Evolutionary conservation across 2,113 vertebrate genomes (phyloP), one percentile per base, ranked within the genome.

Genomic region (Ciconia maguari): DNA sequence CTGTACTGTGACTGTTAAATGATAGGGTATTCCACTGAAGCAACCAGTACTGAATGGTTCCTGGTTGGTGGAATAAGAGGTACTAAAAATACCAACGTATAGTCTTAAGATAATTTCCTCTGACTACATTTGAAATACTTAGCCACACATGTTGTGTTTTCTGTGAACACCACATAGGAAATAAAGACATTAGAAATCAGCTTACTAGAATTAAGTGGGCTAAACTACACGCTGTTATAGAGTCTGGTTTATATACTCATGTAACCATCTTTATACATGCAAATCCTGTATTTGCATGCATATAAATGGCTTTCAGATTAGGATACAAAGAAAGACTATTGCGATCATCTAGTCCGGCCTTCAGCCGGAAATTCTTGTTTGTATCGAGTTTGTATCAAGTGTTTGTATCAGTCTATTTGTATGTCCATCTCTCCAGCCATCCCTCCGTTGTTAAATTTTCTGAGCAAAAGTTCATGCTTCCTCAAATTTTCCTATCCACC

Each of bases 401-500:
- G 41, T 87, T 95, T 95, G 61, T 85, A 10, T 71, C 6, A 0
- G 17, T 82, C 51, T 82, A 8, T 85, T 83, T 82, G 42, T 69
- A 5, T 48, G 68, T 83, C 55, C 26, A 4, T 61, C 38, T 77
- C 77, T 89, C 48, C 44, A 55, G 30, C 83, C 46, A 54, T 54
- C 32, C 44, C 69, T 75, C 65, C 41, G 78, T 1, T 78, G 41
- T 61, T 91, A 46, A 32, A 27, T 83, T 83, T 87, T 69, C 62
- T 83, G 55, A 95, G 66, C 70, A 85, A 69, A 87, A 95, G 78
- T 87, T 95, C 87, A 91, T 1, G 36, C 57, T 89, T 91, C 91
- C 82, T 94, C 60, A 76, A 19, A 70, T 91, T 94, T 97, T 94
- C 88, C 62, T 88, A 16, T 90, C 93, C 95, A 90, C 89, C 87